A percentile compares a stretch with the other conserved stretches of the same genome.
phyloP scores from a whole-genome alignment of 2,113 vertebrate genomes.

The Alouatta palliata region DNA sequence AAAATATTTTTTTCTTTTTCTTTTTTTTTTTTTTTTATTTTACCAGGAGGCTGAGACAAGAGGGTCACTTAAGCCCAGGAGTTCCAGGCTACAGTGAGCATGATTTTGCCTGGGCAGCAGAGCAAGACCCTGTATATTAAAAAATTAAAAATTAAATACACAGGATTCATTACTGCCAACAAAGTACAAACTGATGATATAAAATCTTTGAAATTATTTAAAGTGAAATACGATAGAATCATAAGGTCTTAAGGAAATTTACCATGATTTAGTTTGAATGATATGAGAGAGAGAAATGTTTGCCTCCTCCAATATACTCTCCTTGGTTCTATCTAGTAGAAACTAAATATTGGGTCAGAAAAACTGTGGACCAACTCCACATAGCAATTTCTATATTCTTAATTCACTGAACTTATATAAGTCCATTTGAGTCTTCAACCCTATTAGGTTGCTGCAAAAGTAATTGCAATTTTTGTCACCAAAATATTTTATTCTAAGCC shows the following conservation, averaged over 20 bases:
- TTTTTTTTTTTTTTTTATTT: no score
- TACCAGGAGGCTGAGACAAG: no score
- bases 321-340: background rate
- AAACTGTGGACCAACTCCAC: background rate
- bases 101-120: no score
- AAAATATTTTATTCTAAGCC: conserved; percentile 17
- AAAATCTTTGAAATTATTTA: conserved; percentile 53
- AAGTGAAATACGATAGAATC: background rate
- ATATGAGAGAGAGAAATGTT: conserved; percentile 11
- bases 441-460: background rate
- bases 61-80: no score
- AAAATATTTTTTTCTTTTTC: no score
- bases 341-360: conserved; percentile 40
- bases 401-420: conserved; percentile 17
- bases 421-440: conserved; percentile 25
- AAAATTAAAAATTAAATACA: background rate
- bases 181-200: background rate
- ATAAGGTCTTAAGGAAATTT: background rate
- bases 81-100: no score
- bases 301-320: background rate
- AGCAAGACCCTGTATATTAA: no score
- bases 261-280: background rate
- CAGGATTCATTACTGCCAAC: background rate
- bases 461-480: no score
- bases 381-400: conserved; percentile 39